A percentile compares a stretch with the other conserved stretches of the same genome.
phyloP scores from a whole-genome alignment of 2,113 vertebrate species.

The Corythornis cristatus region DNA sequence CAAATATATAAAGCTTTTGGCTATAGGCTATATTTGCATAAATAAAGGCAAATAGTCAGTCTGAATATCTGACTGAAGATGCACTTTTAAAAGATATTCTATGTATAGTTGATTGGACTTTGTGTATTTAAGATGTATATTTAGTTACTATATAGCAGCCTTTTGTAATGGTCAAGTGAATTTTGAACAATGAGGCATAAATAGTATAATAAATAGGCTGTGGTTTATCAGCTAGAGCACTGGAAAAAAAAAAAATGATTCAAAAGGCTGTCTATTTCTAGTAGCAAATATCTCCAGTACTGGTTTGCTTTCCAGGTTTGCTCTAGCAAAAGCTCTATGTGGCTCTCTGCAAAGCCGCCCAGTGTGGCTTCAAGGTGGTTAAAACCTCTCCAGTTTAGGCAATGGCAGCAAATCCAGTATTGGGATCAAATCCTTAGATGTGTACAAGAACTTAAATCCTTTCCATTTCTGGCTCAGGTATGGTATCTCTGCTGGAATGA shows the following conservation, averaged over 20 bases:
- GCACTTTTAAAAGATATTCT: conserved; percentile 62
- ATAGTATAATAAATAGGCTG: conserved; percentile 62
- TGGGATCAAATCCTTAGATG: not conserved
- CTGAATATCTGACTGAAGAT: conserved; percentile 55
- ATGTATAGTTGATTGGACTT: conserved; percentile 49
- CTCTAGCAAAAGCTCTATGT: not conserved
- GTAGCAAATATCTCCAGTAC: conserved; percentile 20
- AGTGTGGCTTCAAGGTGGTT: not conserved
- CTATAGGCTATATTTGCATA: conserved; percentile 78
- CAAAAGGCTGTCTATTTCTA: conserved; percentile 45
- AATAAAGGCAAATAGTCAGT: conserved; percentile 71
- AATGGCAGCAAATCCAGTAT: not conserved
- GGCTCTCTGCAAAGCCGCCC: not conserved
- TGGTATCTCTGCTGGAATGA: not conserved
- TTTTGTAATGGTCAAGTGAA: conserved; percentile 63
- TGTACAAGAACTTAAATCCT: not conserved
- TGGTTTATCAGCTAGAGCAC: conserved; percentile 63
- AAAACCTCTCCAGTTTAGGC: not conserved
- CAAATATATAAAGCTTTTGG: conserved; percentile 77
- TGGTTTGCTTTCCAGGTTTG: conserved; percentile 35
- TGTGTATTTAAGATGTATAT: conserved; percentile 67
- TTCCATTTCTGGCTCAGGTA: not conserved
- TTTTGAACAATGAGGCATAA: conserved; percentile 71
- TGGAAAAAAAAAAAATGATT: conserved; percentile 46
- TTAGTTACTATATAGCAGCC: conserved; percentile 56